A percentile compares a stretch with the other conserved stretches of the same genome.
These are phyloP conservation scores for Clupea harengus DNA, from an alignment of 2,113 vertebrate genomes.

Conservation along the genomic window DNA sequence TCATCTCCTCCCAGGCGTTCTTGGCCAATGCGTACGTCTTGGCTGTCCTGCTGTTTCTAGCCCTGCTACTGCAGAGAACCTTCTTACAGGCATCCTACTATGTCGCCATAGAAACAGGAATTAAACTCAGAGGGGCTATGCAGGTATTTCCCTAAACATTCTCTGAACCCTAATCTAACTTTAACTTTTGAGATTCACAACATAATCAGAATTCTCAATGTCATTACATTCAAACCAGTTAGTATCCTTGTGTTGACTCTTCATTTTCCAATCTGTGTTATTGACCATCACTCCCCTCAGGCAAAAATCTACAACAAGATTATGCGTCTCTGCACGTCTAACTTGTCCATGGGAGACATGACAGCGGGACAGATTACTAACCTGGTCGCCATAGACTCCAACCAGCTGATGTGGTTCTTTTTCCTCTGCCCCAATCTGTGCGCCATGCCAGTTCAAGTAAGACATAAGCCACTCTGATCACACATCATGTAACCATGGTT, in stretches of 20 bases:
- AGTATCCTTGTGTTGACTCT: rapidly evolving
- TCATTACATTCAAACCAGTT: no score
- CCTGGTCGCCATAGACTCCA: slow-evolving; percentile 94
- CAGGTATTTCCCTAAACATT: slow-evolving; percentile 73
- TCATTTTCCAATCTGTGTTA: not conserved
- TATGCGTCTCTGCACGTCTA: slow-evolving; percentile 94
- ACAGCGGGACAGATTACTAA: slow-evolving; percentile 95
- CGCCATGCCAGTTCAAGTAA: slow-evolving; percentile 97
- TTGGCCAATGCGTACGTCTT: slow-evolving; percentile 94
- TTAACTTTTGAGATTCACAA: not conserved
- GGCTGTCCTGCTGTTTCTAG: slow-evolving; percentile 91
- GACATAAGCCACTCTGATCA: slow-evolving; percentile 7
- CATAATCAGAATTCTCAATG: not conserved
- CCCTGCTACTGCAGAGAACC: slow-evolving; percentile 90
- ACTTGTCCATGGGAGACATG: slow-evolving; percentile 97
- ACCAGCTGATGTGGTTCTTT: slow-evolving; percentile 99
- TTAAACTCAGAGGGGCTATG: slow-evolving; percentile 93
- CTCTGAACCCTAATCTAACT: not conserved
- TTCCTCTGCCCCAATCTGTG: slow-evolving; percentile 97
- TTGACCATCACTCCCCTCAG: slow-evolving; percentile 56
- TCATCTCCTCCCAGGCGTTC: slow-evolving; percentile 97
- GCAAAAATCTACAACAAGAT: slow-evolving; percentile 99
- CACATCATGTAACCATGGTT: not conserved
- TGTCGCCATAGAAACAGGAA: slow-evolving; percentile 95
- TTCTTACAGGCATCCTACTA: slow-evolving; percentile 98